Percentiles rank a stretch among this genome's conserved stretches.
These are phyloP conservation scores for Matsumurasca onukii DNA, from an alignment of 1,140 invertebrate genomes.

Conservation along the genomic window DNA sequence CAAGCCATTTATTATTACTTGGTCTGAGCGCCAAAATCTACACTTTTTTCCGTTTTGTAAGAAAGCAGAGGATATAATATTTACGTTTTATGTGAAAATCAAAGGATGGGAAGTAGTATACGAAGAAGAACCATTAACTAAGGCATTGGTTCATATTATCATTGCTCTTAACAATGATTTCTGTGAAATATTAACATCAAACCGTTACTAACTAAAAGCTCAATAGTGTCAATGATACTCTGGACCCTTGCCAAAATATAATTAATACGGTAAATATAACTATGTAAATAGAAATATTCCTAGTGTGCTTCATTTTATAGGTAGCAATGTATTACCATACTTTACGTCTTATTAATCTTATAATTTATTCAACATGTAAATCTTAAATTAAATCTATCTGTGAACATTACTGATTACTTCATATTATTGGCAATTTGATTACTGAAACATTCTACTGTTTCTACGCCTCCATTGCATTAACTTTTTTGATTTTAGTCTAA, in stretches of 20 bases:
- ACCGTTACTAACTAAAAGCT: neutral
- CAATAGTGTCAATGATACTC: conserved; percentile 5
- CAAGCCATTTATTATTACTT: neutral
- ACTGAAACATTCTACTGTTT: too few relatives aligned
- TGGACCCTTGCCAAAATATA: conserved; percentile 13
- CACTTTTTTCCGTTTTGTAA: neutral
- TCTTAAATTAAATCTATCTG: too few relatives aligned
- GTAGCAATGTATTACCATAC: too few relatives aligned
- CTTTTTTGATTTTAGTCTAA: too few relatives aligned
- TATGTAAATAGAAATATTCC: conserved; percentile 1
- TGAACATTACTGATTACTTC: too few relatives aligned
- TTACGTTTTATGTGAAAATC: neutral
- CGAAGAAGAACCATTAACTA: neutral
- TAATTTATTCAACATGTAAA: too few relatives aligned
- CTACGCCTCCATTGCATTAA: too few relatives aligned
- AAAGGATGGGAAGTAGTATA: neutral
- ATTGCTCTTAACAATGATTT: neutral
- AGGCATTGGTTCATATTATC: conserved; percentile 20
- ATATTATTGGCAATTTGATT: too few relatives aligned
- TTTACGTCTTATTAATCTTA: too few relatives aligned
- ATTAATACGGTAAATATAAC: neutral
- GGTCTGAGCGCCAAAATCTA: neutral
- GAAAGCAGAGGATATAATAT: neutral
- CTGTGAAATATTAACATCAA: neutral
- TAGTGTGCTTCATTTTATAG: too few relatives aligned